These are phyloP conservation scores for Ptilorrhoa leucosticta DNA, from an alignment of 2,113 vertebrate species.

Conservation along the genomic window DNA sequence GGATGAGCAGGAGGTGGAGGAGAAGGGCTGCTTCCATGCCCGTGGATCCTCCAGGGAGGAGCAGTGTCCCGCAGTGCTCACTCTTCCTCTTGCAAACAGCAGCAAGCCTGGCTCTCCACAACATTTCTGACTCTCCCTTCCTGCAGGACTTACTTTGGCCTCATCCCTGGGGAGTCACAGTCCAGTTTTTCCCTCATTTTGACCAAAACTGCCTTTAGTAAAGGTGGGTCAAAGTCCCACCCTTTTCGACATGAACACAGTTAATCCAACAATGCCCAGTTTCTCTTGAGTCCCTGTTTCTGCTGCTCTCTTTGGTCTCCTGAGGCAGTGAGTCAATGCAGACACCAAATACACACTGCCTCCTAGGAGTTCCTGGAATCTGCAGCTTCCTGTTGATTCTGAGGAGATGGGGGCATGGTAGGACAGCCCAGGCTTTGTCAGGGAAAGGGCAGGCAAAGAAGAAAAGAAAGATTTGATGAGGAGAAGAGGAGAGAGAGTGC, in stretches of 20 bases:
- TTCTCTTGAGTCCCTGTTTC: neutral
- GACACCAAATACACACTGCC: neutral
- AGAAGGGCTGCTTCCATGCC: neutral
- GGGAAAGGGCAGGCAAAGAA: neutral
- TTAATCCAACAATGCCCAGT: neutral
- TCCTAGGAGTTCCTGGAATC: neutral
- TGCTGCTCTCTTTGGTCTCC: neutral
- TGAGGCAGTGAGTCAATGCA: neutral
- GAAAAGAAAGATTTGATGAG: neutral
- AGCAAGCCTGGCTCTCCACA: neutral
- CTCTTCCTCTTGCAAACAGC: neutral
- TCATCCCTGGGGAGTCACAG: neutral
- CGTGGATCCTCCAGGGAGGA: rapidly evolving
- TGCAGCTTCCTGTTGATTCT: neutral
- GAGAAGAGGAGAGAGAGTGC: neutral
- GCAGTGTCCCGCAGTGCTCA: neutral
- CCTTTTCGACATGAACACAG: neutral
- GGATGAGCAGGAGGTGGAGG: neutral
- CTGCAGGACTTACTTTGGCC: neutral
- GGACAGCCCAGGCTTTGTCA: neutral
- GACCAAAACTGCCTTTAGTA: neutral
- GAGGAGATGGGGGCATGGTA: neutral
- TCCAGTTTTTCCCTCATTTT: neutral
- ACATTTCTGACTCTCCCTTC: neutral
- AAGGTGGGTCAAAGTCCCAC: neutral